These are phyloP conservation scores for Trididemnum clinides DNA, from an alignment of 23 tunicate species.

Conservation along the genomic window DNA sequence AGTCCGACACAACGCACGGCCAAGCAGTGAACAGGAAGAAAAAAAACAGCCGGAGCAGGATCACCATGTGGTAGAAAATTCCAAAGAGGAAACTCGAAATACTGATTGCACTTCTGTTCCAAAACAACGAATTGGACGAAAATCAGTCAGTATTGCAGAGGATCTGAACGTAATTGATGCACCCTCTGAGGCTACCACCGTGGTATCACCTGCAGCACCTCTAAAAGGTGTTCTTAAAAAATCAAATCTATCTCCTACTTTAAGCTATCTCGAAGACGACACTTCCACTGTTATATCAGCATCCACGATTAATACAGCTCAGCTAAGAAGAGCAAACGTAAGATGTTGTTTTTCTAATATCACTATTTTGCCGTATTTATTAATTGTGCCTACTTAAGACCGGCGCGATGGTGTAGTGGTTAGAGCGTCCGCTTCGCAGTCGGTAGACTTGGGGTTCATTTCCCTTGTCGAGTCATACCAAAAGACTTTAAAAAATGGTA, in stretches of 20 bases:
- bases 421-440: no score
- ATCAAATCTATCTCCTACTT: constrained; percentile 34
- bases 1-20: no score
- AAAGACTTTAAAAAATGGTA: no score
- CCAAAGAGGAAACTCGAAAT: neutral
- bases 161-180: constrained; percentile 21
- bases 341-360: no score
- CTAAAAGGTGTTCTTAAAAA: constrained; percentile 70
- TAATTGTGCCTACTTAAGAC: no score
- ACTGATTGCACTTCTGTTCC: neutral
- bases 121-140: neutral
- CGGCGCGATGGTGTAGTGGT: no score
- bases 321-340: constrained; percentile 35
- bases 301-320: constrained; percentile 33
- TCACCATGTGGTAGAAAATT: neutral
- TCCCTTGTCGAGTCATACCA: no score
- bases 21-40: neutral
- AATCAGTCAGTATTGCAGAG: neutral
- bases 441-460: no score
- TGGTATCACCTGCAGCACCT: constrained; percentile 47
- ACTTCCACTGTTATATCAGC: constrained; percentile 56
- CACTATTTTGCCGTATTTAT: no score
- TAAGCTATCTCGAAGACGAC: constrained; percentile 53
- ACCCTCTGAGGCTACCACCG: constrained; percentile 15
- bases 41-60: neutral